Evolutionary conservation across 2,113 vertebrate genomes (phyloP).

Genomic region (Periophthalmodon schlosseri): DNA sequence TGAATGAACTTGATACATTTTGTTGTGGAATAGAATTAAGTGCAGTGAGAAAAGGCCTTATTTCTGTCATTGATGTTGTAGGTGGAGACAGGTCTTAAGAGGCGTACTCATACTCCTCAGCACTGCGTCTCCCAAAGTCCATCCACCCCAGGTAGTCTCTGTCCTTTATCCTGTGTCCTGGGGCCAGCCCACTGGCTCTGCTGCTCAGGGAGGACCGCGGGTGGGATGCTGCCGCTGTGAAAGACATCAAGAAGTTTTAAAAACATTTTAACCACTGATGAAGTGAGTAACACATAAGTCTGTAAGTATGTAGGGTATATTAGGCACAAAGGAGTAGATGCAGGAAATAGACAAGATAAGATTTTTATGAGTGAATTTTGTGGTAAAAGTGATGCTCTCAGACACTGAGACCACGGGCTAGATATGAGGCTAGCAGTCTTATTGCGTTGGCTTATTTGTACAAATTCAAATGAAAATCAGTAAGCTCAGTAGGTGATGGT

Average conservation of each 20-base stretch:
- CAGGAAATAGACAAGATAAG: too few species aligned
- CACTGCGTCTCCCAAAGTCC: conserved; percentile 95
- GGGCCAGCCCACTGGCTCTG: conserved; percentile 80
- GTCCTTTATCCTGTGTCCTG: conserved; percentile 92
- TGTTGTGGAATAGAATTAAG: conserved; percentile 27
- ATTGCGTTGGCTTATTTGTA: background rate
- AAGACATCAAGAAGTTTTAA: background rate
- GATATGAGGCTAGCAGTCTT: background rate
- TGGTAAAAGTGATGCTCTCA: too few species aligned
- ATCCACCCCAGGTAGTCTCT: conserved; percentile 98
- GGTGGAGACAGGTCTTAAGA: conserved; percentile 67
- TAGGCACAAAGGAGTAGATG: too few species aligned
- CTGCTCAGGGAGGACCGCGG: conserved; percentile 79
- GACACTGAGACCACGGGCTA: too few species aligned
- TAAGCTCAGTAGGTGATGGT: conserved; percentile 46
- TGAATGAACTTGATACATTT: conserved; percentile 3
- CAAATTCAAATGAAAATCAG: background rate
- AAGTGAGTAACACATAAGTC: background rate
- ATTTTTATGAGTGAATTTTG: too few species aligned
- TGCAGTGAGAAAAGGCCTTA: conserved; percentile 53
- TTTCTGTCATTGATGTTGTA: conserved; percentile 25
- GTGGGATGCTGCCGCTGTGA: conserved; percentile 67
- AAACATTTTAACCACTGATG: background rate
- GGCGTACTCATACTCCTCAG: conserved; percentile 90
- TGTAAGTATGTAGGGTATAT: background rate